Base-by-base conservation (phyloP, 1,140 invertebrate genomes). In the Chionoecetes opilio region DNA sequence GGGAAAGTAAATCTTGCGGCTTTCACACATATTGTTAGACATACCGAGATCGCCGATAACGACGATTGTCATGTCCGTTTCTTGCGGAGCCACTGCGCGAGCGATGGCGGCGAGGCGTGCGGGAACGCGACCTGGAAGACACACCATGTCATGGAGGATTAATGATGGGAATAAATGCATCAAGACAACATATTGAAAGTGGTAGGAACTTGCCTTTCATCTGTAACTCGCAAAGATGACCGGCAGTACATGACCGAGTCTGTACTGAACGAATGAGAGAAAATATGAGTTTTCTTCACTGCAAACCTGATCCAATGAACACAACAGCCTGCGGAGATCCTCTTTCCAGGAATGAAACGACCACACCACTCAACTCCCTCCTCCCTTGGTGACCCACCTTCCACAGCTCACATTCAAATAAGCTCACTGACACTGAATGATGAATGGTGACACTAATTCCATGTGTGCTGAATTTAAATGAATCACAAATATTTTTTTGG, bases 11-110 rank as follows among this genome's bases (percentile, higher is more conserved):
- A 53, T 14, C 46, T 53, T 53, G 46, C 46, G 21, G 46, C 46
- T 14, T 53, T 53, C 46, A 53, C 46, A 53, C 46, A 53, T 53
- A 17, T 53, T n/a, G n/a, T 53, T 53, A 53, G 46, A 29, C 84
- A 63, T 95, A 92, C 91, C 94, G 94, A 37, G 84, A 63, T 37
- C 94, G 90, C 31, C 90, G 89, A 32, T 31, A 91, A 32, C 94
- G 84, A 17, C 90, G 75, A 63, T 90, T 91, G 21, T 91, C 91
- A 82, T 95, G 91, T 34, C 94, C 94, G 31, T 95, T 95, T 31
- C 94, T 90, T 37, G 94, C 90, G 9, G 94, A 95, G 9, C 94
- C 94, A 92, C 94, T 95, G 11, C 94, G 90, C 26, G 94, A 95
- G 0, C 94, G 90, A 32, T 95, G 94, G 17, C 94, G 82, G 21